Conservation (phyloP, 1,140 invertebrate genomes). For the Drosophila yakuba region DNA sequence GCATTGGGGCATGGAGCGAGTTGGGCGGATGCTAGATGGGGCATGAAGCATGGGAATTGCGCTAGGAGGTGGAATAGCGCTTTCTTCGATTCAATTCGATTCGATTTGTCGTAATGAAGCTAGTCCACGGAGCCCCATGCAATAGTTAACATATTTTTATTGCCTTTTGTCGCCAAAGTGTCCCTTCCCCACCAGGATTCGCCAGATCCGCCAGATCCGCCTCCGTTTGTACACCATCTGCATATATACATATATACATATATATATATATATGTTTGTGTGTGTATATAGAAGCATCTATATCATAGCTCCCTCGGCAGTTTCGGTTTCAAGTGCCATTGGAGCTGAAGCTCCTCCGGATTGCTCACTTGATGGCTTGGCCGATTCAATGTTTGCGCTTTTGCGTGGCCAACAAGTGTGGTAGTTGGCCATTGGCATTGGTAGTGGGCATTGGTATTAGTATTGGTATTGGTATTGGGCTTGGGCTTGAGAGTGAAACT, state of each 20-base stretch:
- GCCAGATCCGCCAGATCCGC: neutral
- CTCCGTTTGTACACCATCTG: conserved; percentile 1
- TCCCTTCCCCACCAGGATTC: conserved; percentile 1
- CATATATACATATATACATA: too few species aligned
- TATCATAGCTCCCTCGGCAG: neutral
- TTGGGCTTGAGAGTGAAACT: neutral
- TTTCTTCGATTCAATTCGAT: conserved; percentile 62
- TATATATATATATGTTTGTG: too few species aligned
- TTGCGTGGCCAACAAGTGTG: conserved; percentile 37
- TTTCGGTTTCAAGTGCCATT: conserved; percentile 45
- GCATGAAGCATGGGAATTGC: conserved; percentile 10
- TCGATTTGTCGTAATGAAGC: conserved; percentile 69
- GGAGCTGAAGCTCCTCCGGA: conserved; percentile 43
- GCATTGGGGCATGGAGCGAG: too few species aligned
- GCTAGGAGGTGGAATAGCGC: conserved; percentile 20
- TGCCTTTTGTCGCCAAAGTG: conserved; percentile 66
- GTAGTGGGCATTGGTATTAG: neutral
- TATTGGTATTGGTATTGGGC: neutral
- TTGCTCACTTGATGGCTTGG: conserved; percentile 59
- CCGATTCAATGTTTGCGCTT: conserved; percentile 30
- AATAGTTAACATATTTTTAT: conserved; percentile 77
- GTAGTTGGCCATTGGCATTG: neutral
- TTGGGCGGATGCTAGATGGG: too few species aligned
- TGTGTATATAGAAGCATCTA: neutral
- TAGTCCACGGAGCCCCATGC: conserved; percentile 40